Base-by-base conservation (phyloP, 64 coral and sea anemone genomes). In the Montipora cactus region DNA sequence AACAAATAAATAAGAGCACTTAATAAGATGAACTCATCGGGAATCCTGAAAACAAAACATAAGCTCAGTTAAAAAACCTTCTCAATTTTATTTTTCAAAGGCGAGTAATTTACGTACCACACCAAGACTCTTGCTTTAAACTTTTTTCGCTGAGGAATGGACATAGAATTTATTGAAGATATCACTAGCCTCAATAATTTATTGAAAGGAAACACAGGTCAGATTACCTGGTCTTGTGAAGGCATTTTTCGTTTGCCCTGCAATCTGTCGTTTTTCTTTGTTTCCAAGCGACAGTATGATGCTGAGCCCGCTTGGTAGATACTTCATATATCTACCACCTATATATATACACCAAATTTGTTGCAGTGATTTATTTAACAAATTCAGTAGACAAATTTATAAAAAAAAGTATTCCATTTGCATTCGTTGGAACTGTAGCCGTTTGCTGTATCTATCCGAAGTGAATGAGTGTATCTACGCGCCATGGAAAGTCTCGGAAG, bases 71-170 rank as follows among this genome's bases (percentile, higher is more conserved):
- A 37, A 37, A 37, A 37, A 37, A 37, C 0, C 28, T 37, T 37
- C 28, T 37, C 28, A 37, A 37, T 37, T 37, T 37, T 37, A 37
- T 28, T 28, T 28, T 28, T 28, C 25, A 28, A 28, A 28, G 25
- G 25, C 25, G 25, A 28, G 28, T 37, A 37, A 16, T 57, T 44
- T 15, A 89, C 83, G 67, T 93, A 93, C 92, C 92, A 93, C 44
- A 85, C 75, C 18, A 93, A 46, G 25, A 93, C 76, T 79, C 48
- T 93, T 37, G 92, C 84, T n/a, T 93, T 88, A 19, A 93, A 93
- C n/a, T 87, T 88, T 21, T 49, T 87, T 46, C 77, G 76, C 92
- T 93, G 47, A 6, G 12, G 57, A 45, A 73, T 12, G 0, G 13
- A 18, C 7, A 16, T 4, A 50, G 55, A 16, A 81, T 19, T 28